Evolutionary conservation across 2,888 invertebrate genomes (phyloP).

Genomic region (Machimus atricapillus): DNA sequence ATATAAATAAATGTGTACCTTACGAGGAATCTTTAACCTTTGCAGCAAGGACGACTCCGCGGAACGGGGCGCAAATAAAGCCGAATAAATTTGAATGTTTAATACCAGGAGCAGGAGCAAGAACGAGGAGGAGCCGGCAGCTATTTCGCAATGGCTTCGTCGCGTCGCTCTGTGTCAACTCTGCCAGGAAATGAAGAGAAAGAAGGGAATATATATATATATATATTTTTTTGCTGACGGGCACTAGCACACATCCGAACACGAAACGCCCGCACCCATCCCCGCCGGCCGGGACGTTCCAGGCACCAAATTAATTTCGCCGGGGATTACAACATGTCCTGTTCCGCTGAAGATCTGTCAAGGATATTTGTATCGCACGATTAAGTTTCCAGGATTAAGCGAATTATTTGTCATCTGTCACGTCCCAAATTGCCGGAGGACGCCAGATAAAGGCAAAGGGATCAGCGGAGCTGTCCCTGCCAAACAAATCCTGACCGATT

Average conservation of each 20-base stretch:
- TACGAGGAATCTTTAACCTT: background rate
- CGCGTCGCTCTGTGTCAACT: background rate
- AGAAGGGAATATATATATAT: background rate
- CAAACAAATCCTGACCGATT: background rate
- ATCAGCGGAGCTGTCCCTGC: background rate
- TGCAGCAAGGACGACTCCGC: background rate
- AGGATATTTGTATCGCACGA: conserved; percentile 17
- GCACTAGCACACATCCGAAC: background rate
- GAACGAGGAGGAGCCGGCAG: background rate
- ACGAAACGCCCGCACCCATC: background rate
- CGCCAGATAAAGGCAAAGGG: background rate
- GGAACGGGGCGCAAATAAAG: background rate
- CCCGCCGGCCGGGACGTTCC: background rate
- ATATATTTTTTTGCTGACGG: background rate
- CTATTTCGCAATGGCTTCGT: background rate
- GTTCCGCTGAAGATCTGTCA: conserved; percentile 18
- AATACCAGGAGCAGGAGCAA: background rate
- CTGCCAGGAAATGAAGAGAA: background rate
- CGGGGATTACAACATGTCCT: conserved; percentile 1
- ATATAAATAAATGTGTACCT: background rate
- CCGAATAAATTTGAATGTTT: conserved; percentile 13
- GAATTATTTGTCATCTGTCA: conserved; percentile 28
- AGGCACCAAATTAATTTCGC: conserved; percentile 5
- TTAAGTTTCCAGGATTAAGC: conserved; percentile 23
- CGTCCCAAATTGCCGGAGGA: background rate